These are phyloP conservation scores for Abrostola triplasia DNA, from an alignment of 2,888 invertebrate genomes.

Conservation along the genomic window DNA sequence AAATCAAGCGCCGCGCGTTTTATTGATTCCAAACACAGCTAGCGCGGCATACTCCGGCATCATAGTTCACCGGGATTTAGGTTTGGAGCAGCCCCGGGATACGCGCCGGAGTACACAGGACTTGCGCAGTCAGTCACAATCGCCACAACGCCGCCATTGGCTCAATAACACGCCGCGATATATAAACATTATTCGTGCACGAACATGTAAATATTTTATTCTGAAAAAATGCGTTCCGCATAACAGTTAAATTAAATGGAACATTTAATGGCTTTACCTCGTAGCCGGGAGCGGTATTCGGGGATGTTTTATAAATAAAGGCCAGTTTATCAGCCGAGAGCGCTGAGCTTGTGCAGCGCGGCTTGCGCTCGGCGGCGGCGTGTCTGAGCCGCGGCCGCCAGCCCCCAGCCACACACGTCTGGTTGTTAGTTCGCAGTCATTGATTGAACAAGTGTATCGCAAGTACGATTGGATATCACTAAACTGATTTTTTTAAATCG, in stretches of 20 bases:
- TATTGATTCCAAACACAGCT: too few species aligned
- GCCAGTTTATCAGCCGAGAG: background rate
- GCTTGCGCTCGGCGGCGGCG: background rate
- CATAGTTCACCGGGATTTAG: too few species aligned
- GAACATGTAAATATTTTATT: constrained; percentile 11
- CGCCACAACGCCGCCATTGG: background rate
- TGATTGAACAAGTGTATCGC: too few species aligned
- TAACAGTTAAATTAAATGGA: background rate
- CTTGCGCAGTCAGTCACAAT: background rate
- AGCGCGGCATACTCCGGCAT: too few species aligned
- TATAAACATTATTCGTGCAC: constrained; percentile 30
- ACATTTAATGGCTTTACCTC: background rate
- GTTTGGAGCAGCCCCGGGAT: too few species aligned
- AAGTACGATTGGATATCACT: too few species aligned
- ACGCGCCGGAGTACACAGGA: background rate
- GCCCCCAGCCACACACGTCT: too few species aligned
- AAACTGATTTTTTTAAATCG: too few species aligned
- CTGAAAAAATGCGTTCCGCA: constrained; percentile 13
- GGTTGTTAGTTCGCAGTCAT: too few species aligned
- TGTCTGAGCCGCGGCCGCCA: background rate
- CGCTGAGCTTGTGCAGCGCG: background rate
- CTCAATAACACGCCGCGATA: constrained; percentile 6
- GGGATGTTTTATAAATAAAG: constrained; percentile 8
- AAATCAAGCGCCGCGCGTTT: too few species aligned
- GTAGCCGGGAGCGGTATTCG: background rate